Evolutionary conservation across 92 coral and sea anemone species (phyloP), one percentile per base, ranked within the genome.

Genomic region (Galaxea fascicularis): DNA sequence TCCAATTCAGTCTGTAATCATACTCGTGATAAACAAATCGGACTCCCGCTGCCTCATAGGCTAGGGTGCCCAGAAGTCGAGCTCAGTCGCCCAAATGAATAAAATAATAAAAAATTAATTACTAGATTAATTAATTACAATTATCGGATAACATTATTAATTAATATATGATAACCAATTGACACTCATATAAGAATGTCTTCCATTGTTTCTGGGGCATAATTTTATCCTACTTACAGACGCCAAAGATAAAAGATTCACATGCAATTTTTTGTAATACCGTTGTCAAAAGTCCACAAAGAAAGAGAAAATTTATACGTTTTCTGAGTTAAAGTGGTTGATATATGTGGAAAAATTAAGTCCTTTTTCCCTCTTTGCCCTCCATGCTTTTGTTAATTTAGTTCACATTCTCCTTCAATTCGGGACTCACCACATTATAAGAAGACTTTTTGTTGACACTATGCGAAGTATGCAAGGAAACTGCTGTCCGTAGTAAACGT

Each of bases 201-300:
- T 2, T 59, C 17, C 65, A 59, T 59, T 16, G 65, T 59, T 59
- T 21, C 11, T 59, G 0, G 25, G 65, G 65, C 65, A 16, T 59
- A n/a, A n/a, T n/a, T n/a, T 59, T 59, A 59, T 59, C 65, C 65
- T 21, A 59, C 18, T 59, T 59, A 59, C 65, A 59, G 65, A 59
- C 18, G 65, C 65, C 65, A 59, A 59, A 59, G 65, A 59, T 4
- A 21, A 59, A 59, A 59, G 4, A 4, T 16, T 4, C 25, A 59
- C 65, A 59, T 0, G 65, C 25, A 59, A 59, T 59, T 59, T 59
- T 59, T 1, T n/a, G 0, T 0, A 17, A 21, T 59, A 2, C 65
- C 18, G n/a, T 59, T 59, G 25, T 59, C 65, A 21, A 21, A 59
- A 4, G 65, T 59, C 65, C 65, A 59, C 65, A 59, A 59, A 59